Base-by-base conservation (phyloP, 2,797 vertebrate species). In the Perodicticus potto region DNA sequence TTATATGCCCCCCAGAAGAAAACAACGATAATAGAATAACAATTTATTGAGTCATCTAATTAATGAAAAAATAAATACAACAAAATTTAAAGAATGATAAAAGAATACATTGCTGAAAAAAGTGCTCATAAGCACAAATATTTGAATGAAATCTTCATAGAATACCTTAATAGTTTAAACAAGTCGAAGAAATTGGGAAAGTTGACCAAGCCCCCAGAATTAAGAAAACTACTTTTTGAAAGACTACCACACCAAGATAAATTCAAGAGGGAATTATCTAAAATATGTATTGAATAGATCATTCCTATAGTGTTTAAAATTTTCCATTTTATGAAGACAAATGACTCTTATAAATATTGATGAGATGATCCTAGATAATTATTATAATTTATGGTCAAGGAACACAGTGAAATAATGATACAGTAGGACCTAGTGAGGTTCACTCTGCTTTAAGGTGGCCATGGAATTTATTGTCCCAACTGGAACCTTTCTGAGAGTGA, bases 371-470 rank as follows among this genome's bases (percentile, higher is more conserved):
- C 72, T 73, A 53, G 40, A 27, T 92, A 72, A 63, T 78, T 32
- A 82, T 53, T 90, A 72, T 11, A 92, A 74, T 22, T 84, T 34
- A 53, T n/a, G 59, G 61, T 73, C 57, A 43, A 92, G 27, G 11
- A 73, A 9, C 53, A n/a, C 23, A n/a, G 22, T 85, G 59, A 94
- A 85, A 85, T 84, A 84, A 57, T 91, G 57, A 88, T 40, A 57
- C 5, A 53, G 13, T 40, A 73, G 67, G 37, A 84, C 53, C 40
- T 59, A 63, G 40, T 78, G 45, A 74, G 8, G 19, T 88, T 88
- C 19, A 69, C 25, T 78, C 57, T 80, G 37, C 84, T 53, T 96
- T 85, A 82, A 76, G 29, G 32, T 72, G 19, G 49, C n/a, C 32
- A 87, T 84, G 57, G 0, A 27, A 78, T 72, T 57, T 83, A 89